Percentiles rank a stretch among this genome's conserved stretches.
Conservation (phyloP, 2,888 invertebrate species). For the Perdita meconis region DNA sequence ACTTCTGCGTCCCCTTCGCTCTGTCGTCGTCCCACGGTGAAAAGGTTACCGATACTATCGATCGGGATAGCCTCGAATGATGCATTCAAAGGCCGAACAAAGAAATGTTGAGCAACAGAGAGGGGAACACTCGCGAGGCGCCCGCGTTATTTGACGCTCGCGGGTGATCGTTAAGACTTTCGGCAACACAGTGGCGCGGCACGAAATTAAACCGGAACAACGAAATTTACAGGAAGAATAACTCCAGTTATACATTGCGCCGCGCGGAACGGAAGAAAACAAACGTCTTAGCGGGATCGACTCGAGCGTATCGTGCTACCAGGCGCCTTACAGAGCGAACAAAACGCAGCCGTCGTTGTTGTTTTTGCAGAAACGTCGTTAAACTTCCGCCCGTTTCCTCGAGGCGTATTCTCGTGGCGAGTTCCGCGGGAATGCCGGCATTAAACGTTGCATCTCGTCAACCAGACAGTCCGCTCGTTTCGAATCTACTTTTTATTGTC, state of each 20-base stretch:
- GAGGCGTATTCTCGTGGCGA: conserved; percentile 40
- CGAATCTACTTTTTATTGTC: conserved; percentile 17
- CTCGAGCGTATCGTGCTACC: neutral
- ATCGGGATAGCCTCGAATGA: neutral
- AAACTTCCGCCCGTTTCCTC: conserved; percentile 54
- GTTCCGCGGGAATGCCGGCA: conserved; percentile 16
- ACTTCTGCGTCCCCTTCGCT: neutral
- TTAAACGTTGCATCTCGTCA: conserved; percentile 40
- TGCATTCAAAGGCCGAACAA: neutral
- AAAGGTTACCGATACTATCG: neutral
- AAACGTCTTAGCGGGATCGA: conserved; percentile 46
- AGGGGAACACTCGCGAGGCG: conserved; percentile 1
- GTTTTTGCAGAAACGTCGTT: conserved; percentile 68
- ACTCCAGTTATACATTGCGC: conserved; percentile 25
- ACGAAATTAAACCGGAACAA: conserved; percentile 53
- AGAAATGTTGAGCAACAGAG: neutral
- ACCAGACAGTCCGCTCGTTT: conserved; percentile 16
- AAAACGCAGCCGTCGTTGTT: conserved; percentile 41
- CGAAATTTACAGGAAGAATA: conserved; percentile 54
- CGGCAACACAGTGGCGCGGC: conserved; percentile 26
- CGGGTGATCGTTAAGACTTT: conserved; percentile 50
- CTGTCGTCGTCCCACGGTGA: neutral
- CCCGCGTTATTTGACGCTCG: conserved; percentile 28
- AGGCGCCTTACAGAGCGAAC: conserved; percentile 30
- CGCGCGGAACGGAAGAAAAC: conserved; percentile 38